Evolutionary conservation across 1,140 invertebrate genomes (phyloP).

Genomic region (Ooceraea biroi): DNA sequence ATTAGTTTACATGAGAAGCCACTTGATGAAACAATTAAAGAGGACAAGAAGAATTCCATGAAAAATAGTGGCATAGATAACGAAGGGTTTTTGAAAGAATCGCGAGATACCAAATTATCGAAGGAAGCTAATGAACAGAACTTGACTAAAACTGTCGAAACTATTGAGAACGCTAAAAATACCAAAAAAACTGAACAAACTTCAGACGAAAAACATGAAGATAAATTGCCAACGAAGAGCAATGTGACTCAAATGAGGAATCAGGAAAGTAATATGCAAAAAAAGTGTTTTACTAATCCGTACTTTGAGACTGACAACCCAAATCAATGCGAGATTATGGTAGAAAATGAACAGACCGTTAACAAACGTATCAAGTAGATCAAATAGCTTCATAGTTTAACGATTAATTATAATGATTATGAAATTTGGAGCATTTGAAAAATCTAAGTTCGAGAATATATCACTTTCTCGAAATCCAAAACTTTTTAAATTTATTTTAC

Average conservation of each 20-base stretch:
- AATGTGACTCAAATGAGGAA: slow-evolving; percentile 70
- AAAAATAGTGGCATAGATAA: slow-evolving; percentile 54
- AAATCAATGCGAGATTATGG: slow-evolving; percentile 66
- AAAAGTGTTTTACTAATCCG: slow-evolving; percentile 86
- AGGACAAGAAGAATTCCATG: slow-evolving; percentile 36
- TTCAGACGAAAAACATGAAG: slow-evolving; percentile 57
- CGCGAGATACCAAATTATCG: slow-evolving; percentile 16
- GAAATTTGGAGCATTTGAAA: not conserved
- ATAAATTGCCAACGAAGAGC: slow-evolving; percentile 66
- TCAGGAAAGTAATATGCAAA: slow-evolving; percentile 42
- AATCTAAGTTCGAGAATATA: too few relatives aligned
- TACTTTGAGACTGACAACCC: slow-evolving; percentile 83
- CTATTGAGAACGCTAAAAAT: slow-evolving; percentile 77
- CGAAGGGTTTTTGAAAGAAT: slow-evolving; percentile 46
- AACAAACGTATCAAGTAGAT: slow-evolving; percentile 37
- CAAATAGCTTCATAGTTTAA: not conserved
- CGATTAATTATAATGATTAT: not conserved
- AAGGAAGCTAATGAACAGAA: slow-evolving; percentile 13
- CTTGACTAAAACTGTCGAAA: slow-evolving; percentile 63
- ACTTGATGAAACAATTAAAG: not conserved
- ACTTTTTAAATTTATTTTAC: too few relatives aligned
- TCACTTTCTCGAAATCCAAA: too few relatives aligned
- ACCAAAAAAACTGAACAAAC: slow-evolving; percentile 81
- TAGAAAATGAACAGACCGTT: slow-evolving; percentile 68
- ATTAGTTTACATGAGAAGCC: slow-evolving; percentile 56